Conservation (phyloP, 2,113 vertebrate genomes). For the Petaurus breviceps region DNA sequence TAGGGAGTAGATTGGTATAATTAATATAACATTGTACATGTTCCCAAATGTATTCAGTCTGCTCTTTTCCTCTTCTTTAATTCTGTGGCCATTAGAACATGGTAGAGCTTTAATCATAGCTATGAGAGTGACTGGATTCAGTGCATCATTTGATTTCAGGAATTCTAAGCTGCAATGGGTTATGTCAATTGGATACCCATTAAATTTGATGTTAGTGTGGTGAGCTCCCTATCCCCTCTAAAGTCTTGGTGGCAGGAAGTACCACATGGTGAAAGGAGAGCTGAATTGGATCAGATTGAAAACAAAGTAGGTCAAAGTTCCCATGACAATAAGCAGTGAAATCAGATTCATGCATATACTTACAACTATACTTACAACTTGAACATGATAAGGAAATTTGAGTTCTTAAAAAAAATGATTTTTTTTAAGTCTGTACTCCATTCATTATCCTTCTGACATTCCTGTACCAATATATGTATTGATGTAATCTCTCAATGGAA, state of each 20-base stretch:
- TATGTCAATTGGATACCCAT: background rate
- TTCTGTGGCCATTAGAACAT: background rate
- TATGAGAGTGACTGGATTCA: background rate
- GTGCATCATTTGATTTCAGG: background rate
- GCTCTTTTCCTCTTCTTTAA: background rate
- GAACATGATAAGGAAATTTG: background rate
- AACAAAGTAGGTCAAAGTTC: background rate
- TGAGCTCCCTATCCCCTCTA: background rate
- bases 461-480: background rate
- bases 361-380: background rate
- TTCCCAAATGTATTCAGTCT: background rate
- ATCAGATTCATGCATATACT: background rate
- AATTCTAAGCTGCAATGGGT: background rate
- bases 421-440: background rate
- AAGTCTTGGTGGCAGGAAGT: background rate
- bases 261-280: background rate
- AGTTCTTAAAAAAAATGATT: background rate
- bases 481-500: too few relatives aligned
- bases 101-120: background rate
- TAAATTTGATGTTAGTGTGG: too few relatives aligned
- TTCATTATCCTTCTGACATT: background rate
- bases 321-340: background rate
- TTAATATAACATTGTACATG: background rate
- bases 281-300: background rate
- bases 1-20: background rate